A percentile compares a stretch with the other conserved stretches of the same genome.
Evolutionary conservation across 2,113 vertebrate species (phyloP).

Genomic region (Thymallus thymallus): DNA sequence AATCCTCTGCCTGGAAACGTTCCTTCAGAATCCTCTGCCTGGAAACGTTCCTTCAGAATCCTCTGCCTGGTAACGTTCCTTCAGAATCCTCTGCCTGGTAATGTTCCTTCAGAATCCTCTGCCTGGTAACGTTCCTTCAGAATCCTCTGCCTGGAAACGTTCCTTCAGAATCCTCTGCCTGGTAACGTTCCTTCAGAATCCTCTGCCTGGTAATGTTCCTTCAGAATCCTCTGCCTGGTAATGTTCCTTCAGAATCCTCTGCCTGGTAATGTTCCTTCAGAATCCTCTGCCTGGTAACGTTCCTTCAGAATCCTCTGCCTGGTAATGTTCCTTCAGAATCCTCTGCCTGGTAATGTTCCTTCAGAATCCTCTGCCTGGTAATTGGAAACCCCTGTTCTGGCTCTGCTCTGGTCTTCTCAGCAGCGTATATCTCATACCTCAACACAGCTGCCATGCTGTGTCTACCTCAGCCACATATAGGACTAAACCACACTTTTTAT

Average conservation of each 20-base stretch:
- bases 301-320: conserved; percentile 50
- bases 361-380: conserved; percentile 59
- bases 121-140: conserved; percentile 43
- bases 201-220: conserved; percentile 27
- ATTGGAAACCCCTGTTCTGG: conserved; percentile 67
- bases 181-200: conserved; percentile 48
- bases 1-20: too few species aligned
- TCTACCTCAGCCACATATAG: not conserved
- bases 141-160: too few species aligned
- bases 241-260: conserved; percentile 45
- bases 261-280: conserved; percentile 40
- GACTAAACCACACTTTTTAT: too few species aligned
- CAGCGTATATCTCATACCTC: conserved; percentile 42
- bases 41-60: conserved; percentile 48
- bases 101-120: conserved; percentile 45
- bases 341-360: conserved; percentile 27
- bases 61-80: too few species aligned
- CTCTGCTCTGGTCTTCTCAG: conserved; percentile 47
- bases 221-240: conserved; percentile 54
- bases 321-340: conserved; percentile 46
- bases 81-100: conserved; percentile 54
- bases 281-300: too few species aligned
- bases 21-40: conserved; percentile 50
- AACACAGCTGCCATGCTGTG: conserved; percentile 45
- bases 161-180: conserved; percentile 50